Conservation (phyloP, 1,140 invertebrate species). For the Agrypnia vestita region DNA sequence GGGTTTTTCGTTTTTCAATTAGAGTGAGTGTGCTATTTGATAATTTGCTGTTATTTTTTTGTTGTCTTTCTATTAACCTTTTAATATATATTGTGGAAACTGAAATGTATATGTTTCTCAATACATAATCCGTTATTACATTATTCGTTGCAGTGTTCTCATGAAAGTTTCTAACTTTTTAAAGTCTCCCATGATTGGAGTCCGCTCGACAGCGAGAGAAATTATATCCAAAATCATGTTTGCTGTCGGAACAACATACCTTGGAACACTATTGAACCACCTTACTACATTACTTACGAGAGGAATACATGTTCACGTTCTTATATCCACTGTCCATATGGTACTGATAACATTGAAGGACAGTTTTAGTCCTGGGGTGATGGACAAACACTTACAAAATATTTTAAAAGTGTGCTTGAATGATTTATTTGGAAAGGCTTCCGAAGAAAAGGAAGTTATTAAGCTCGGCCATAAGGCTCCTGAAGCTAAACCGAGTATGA, state of each 20-base stretch:
- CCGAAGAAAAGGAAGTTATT: slow-evolving; percentile 93
- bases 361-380: slow-evolving; percentile 79
- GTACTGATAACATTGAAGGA: slow-evolving; percentile 83
- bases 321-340: slow-evolving; percentile 91
- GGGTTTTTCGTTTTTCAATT: too few relatives aligned
- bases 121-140: slow-evolving; percentile 34
- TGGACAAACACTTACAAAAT: slow-evolving; percentile 84
- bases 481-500: slow-evolving; percentile 86
- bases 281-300: slow-evolving; percentile 85
- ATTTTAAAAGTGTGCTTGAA: slow-evolving; percentile 90
- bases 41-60: background rate
- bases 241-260: slow-evolving; percentile 87
- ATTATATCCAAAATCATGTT: slow-evolving; percentile 92
- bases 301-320: slow-evolving; percentile 95
- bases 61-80: background rate
- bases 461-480: slow-evolving; percentile 86
- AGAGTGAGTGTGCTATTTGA: too few relatives aligned
- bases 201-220: slow-evolving; percentile 88
- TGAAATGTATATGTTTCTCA: background rate
- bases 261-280: slow-evolving; percentile 86
- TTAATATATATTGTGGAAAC: background rate
- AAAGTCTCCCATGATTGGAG: slow-evolving; percentile 90
- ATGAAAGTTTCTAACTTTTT: slow-evolving; percentile 92
- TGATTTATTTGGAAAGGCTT: slow-evolving; percentile 90
- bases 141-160: slow-evolving; percentile 80